Conservation (phyloP, 30 jellyfish, hydroid and myxozoan species). For the Morbakka virulenta region DNA sequence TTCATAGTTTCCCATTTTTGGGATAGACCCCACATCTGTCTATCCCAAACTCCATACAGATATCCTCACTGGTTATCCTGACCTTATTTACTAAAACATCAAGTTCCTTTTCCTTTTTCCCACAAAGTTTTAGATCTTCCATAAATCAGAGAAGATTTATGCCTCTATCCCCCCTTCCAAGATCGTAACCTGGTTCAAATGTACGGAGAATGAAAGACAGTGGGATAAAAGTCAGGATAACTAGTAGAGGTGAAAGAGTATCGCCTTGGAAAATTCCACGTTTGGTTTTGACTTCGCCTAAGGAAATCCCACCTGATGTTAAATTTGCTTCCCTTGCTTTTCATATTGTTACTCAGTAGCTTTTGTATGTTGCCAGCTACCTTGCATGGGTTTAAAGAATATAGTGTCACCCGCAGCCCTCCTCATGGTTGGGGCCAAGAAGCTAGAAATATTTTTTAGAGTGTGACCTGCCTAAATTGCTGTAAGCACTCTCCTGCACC, state of each 20-base stretch:
- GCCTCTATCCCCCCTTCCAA: not conserved
- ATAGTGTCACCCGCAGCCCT: too few relatives aligned
- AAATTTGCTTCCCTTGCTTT: too few relatives aligned
- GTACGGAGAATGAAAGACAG: not conserved
- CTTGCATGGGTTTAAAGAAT: too few relatives aligned
- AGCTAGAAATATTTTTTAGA: too few relatives aligned
- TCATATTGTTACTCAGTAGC: too few relatives aligned
- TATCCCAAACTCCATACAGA: constrained; percentile 11
- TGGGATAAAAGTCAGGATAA: not conserved
- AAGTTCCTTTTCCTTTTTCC: too few relatives aligned
- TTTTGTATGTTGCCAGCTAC: too few relatives aligned
- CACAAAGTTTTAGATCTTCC: constrained; percentile 3
- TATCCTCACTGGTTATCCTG: not conserved
- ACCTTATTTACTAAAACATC: not conserved
- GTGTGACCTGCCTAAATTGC: too few relatives aligned
- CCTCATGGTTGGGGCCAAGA: too few relatives aligned
- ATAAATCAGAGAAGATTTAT: not conserved
- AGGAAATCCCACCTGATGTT: not conserved
- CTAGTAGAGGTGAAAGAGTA: not conserved
- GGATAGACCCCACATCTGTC: not conserved
- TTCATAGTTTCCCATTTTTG: too few relatives aligned
- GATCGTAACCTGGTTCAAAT: not conserved
- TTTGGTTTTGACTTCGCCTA: not conserved
- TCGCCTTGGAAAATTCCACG: constrained; percentile 10
- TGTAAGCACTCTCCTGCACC: too few relatives aligned